Percentiles rank a stretch among this genome's conserved stretches.
phyloP scores from a whole-genome alignment of 1,140 invertebrate genomes.

The Diploscapter pachys region DNA sequence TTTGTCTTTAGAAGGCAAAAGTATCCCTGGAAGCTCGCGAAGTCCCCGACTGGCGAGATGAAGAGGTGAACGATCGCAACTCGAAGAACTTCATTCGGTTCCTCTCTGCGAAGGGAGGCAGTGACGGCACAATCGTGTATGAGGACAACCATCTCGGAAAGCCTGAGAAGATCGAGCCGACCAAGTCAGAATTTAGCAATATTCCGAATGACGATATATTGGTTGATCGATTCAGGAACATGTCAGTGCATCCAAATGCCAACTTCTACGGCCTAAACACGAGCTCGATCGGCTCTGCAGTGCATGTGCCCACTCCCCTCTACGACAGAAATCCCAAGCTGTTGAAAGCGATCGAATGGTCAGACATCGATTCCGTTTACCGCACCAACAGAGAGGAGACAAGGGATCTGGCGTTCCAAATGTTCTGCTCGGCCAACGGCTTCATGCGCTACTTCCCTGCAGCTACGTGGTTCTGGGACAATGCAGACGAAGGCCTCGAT shows the following conservation, averaged over 20 bases:
- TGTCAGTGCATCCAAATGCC: slow-evolving; percentile 45
- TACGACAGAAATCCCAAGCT: slow-evolving; percentile 57
- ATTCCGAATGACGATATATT: slow-evolving; percentile 7
- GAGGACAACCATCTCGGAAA: slow-evolving; percentile 10
- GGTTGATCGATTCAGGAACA: slow-evolving; percentile 32
- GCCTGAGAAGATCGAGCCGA: slow-evolving; percentile 37
- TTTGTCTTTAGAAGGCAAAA: slow-evolving; percentile 49
- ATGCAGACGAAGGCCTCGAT: slow-evolving; percentile 43
- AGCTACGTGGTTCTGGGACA: slow-evolving; percentile 55
- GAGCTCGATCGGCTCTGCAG: slow-evolving; percentile 52
- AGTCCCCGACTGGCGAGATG: slow-evolving; percentile 36
- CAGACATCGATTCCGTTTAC: slow-evolving; percentile 56
- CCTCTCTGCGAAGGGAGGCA: slow-evolving; percentile 49
- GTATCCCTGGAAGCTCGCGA: slow-evolving; percentile 47
- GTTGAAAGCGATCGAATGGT: slow-evolving; percentile 53
- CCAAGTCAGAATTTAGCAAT: slow-evolving; percentile 22
- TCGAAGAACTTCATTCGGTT: slow-evolving; percentile 51
- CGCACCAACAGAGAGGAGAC: slow-evolving; percentile 52
- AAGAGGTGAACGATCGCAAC: slow-evolving; percentile 47
- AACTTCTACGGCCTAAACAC: slow-evolving; percentile 56
- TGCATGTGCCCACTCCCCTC: slow-evolving; percentile 56
- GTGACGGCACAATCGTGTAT: slow-evolving; percentile 38
- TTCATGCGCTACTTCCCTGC: slow-evolving; percentile 58
- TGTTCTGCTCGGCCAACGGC: slow-evolving; percentile 56
- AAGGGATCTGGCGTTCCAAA: slow-evolving; percentile 56